Evolutionary conservation across 1,140 invertebrate genomes (phyloP).

Genomic region (Chironomus tepperi): DNA sequence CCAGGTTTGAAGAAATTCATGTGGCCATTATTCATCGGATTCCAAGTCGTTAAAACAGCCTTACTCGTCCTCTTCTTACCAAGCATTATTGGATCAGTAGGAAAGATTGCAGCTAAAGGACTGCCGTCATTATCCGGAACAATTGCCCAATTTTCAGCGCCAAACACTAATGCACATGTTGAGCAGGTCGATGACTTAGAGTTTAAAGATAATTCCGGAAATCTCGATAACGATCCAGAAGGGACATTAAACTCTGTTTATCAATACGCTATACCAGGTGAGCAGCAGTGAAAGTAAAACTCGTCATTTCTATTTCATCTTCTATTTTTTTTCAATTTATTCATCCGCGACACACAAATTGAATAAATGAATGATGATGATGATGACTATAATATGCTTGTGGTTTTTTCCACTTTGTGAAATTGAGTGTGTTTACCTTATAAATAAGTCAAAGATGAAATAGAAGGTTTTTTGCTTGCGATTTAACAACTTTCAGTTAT

Average conservation of each 20-base stretch:
- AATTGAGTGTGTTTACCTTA: too few relatives aligned
- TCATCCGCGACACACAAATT: not conserved
- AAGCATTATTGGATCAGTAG: slow-evolving; percentile 67
- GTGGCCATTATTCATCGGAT: slow-evolving; percentile 64
- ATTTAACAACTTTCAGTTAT: too few relatives aligned
- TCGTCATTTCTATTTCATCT: not conserved
- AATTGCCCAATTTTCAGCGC: slow-evolving; percentile 34
- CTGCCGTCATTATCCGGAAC: slow-evolving; percentile 30
- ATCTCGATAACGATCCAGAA: not conserved
- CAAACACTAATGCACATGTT: slow-evolving; percentile 35
- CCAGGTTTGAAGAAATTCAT: slow-evolving; percentile 66
- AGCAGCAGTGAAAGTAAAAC: not conserved
- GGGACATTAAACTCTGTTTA: not conserved
- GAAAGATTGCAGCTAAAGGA: slow-evolving; percentile 72
- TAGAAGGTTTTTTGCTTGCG: slow-evolving; percentile 24
- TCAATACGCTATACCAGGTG: slow-evolving; percentile 3
- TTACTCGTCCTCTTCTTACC: slow-evolving; percentile 72
- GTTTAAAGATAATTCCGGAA: slow-evolving; percentile 41
- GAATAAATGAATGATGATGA: slow-evolving; percentile 26
- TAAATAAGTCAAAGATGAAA: too few relatives aligned
- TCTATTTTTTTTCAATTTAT: not conserved
- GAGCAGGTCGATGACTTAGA: slow-evolving; percentile 53
- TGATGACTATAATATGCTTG: not conserved
- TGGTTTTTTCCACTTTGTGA: too few relatives aligned
- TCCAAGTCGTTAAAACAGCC: slow-evolving; percentile 69